These are phyloP conservation scores for human (Homo sapiens) DNA, from an alignment of 2,113 vertebrate species.

Conservation along the genomic window GRCh38 chr9:123211501-123212000, in stretches of 20 bases:
- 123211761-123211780: background rate
- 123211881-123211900: background rate
- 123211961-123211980: background rate
- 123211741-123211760: background rate
- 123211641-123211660: background rate
- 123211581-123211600: background rate
- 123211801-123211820: background rate
- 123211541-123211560: constrained; percentile 1
- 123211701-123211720: background rate
- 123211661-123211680: background rate
- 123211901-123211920: background rate
- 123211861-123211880: background rate
- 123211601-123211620: constrained; percentile 10
- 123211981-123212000: background rate
- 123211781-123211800: background rate
- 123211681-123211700: background rate
- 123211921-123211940: background rate
- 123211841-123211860: background rate
- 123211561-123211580: background rate
- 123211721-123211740: background rate
- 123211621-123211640: background rate
- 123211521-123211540: background rate
- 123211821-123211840: background rate
- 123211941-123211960: background rate
- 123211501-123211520: background rate